Evolutionary conservation across 2,113 vertebrate species (phyloP), one percentile per base, ranked within the genome.

Genomic region (Centropus bengalensis): DNA sequence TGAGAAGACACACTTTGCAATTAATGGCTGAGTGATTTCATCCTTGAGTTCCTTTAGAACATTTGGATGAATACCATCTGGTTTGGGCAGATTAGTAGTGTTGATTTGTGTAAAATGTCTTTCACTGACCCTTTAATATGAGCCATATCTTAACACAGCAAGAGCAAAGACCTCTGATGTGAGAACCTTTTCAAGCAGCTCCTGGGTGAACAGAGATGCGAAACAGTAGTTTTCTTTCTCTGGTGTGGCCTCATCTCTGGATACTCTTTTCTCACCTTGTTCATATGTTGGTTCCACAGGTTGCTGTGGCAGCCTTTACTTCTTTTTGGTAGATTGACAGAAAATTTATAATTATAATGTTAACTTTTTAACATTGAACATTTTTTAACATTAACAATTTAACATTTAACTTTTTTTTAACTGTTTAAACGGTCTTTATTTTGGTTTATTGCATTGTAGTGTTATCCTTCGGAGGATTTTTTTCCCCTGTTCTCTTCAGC

Each of bases 1-100:
- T 84, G 84, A 91, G 66, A 82, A 91, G 89, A 59, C 18, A 12
- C 9, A 81, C 22, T 63, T n/a, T 77, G 55, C 55, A 94, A 77
- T 90, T 93, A 93, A 92, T 74, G 52, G 26, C 64, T 81, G 90
- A 81, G 82, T 86, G 80, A 88, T 93, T 95, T 95, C 76, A 95
- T 95, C 86, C 55, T 60, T 81, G 82, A 93, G 55, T 68, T 93
- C 52, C 71, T 93, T 94, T 49, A 81, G 76, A 92, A 81, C 64
- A 64, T 93, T 92, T 88, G 69, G 60, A 91, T 93, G 86, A 75
- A 70, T 64, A 86, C 76, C 86, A 71, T 94, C 80, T 88, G 86
- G 4, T 92, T 91, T 90, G 76, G 56, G 52, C 73, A 92, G 71
- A 78, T 63, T 79, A 88, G 32, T 70, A 70, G 42, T 7, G 1